A percentile compares a stretch with the other conserved stretches of the same genome.
Conservation (phyloP, 2,888 invertebrate species). For the Germaria angustata region DNA sequence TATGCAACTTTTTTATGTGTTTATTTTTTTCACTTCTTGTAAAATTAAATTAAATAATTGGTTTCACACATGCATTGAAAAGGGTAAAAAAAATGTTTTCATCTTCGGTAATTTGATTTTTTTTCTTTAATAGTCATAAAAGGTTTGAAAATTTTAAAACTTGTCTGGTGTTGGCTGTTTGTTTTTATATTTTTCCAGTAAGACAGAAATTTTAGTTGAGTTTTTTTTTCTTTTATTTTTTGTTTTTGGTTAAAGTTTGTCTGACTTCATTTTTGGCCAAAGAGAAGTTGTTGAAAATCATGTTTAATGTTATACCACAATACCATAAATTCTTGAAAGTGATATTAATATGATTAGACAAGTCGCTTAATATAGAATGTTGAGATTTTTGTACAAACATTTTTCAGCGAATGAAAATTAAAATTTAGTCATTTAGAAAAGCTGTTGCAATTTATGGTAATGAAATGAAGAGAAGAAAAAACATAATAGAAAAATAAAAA, state of each 20-base stretch:
- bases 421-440: conserved; percentile 43
- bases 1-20: conserved; percentile 44
- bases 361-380: conserved; percentile 52
- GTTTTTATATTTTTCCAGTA: neutral
- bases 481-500: no score
- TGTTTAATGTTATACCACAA: conserved; percentile 58
- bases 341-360: conserved; percentile 59
- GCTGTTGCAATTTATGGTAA: conserved; percentile 7
- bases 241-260: conserved; percentile 37
- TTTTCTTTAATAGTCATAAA: conserved; percentile 27
- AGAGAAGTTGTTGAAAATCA: conserved; percentile 60
- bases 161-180: conserved; percentile 32
- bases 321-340: conserved; percentile 58
- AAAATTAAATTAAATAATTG: conserved; percentile 67
- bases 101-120: neutral
- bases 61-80: conserved; percentile 63
- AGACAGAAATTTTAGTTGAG: conserved; percentile 14
- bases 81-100: conserved; percentile 5
- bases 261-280: conserved; percentile 43
- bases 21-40: conserved; percentile 30
- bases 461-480: neutral
- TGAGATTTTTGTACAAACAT: conserved; percentile 40
- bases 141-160: conserved; percentile 57
- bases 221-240: no score
- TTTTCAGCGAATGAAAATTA: neutral